Percentiles rank a stretch among this genome's conserved stretches.
These are phyloP conservation scores for Pocillopora damicornis DNA, from an alignment of 64 coral and sea anemone genomes.

Conservation along the genomic window DNA sequence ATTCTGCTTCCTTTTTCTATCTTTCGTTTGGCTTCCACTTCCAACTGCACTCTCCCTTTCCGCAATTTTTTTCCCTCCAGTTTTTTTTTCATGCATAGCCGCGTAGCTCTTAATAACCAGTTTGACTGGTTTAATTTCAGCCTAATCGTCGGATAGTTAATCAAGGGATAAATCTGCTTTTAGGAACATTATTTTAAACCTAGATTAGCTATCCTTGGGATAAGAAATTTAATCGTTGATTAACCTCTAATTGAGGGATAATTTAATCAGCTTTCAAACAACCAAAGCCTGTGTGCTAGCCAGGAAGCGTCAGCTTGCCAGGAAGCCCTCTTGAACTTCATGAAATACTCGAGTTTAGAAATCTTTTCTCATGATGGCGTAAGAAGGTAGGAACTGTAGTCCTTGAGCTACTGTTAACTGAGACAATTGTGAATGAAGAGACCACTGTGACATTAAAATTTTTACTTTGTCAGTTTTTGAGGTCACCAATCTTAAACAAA, in stretches of 20 bases:
- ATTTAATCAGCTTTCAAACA: neutral
- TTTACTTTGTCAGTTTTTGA: too few relatives aligned
- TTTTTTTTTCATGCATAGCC: neutral
- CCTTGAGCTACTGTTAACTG: too few relatives aligned
- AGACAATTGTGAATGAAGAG: too few relatives aligned
- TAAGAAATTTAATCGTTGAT: neutral
- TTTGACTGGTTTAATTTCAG: neutral
- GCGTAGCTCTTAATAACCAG: neutral
- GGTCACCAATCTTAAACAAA: too few relatives aligned
- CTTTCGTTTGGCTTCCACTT: neutral
- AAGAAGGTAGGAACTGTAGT: too few relatives aligned
- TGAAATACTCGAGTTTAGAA: too few relatives aligned
- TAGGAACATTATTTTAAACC: neutral
- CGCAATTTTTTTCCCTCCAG: neutral
- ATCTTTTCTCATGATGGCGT: too few relatives aligned
- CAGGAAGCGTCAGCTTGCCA: too few relatives aligned
- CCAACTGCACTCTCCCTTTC: neutral
- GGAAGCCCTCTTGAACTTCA: too few relatives aligned
- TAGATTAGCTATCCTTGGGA: neutral
- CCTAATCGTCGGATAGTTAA: neutral
- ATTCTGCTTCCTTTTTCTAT: neutral
- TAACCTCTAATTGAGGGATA: neutral
- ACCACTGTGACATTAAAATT: too few relatives aligned
- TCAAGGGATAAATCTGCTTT: neutral
- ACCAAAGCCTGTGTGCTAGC: too few relatives aligned